These are phyloP conservation scores for Diarsia mendica DNA, from an alignment of 2,888 invertebrate species.

Conservation along the genomic window DNA sequence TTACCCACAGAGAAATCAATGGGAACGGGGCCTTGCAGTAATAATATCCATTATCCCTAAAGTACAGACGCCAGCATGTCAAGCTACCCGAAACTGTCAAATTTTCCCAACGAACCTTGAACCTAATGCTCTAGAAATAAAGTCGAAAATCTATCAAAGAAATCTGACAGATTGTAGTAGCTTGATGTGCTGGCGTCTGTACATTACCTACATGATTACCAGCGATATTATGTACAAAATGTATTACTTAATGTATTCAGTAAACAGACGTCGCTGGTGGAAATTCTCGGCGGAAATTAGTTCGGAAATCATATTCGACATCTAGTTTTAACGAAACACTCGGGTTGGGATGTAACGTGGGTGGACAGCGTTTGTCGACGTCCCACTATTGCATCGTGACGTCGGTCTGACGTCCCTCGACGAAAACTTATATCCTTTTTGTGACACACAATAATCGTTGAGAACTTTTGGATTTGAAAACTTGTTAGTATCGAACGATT, in stretches of 20 bases:
- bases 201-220: constrained; percentile 23
- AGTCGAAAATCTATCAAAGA: too few species aligned
- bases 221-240: constrained; percentile 51
- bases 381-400: constrained; percentile 57
- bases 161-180: too few species aligned
- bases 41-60: constrained; percentile 7
- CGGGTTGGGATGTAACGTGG: constrained; percentile 47
- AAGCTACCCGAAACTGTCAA: too few species aligned
- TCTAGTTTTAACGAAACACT: constrained; percentile 56
- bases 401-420: constrained; percentile 43
- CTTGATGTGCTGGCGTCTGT: too few species aligned
- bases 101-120: too few species aligned
- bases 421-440: constrained; percentile 50
- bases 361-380: constrained; percentile 56
- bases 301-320: constrained; percentile 78
- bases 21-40: background rate
- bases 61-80: too few species aligned
- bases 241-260: constrained; percentile 48
- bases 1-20: constrained; percentile 18
- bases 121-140: too few species aligned
- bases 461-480: constrained; percentile 50
- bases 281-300: constrained; percentile 77
- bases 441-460: constrained; percentile 41
- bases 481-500: constrained; percentile 38
- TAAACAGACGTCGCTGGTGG: constrained; percentile 55